Base-by-base conservation (phyloP, 2,113 vertebrate species). In the Chelonoidis abingdonii region DNA sequence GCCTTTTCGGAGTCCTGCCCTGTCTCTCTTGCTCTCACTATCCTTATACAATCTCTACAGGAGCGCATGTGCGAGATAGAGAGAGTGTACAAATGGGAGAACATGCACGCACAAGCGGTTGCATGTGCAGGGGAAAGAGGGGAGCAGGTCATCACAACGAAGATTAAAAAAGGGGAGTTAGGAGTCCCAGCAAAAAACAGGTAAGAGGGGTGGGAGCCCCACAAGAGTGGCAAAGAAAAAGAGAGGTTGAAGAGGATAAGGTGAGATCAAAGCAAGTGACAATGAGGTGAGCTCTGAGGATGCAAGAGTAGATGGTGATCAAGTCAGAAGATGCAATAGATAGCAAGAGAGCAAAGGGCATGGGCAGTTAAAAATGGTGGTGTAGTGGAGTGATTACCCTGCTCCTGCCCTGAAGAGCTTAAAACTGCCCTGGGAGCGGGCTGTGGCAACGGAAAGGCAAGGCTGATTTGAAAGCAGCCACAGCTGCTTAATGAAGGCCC, bases 41-140 rank as follows among this genome's bases (percentile, higher is more conserved):
- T 56, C 22, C 54, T 9, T 22, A 56, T 10, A 56, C 54, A 56
- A 56, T 24, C 54, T 56, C 54, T 56, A 22, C 2, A 41, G 12
- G 11, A 2, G 50, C 13, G 12, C 3, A 13, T 13, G 3, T 1
- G 75, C 49, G 76, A 16, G 0, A 29, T 13, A 44, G 79, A 1
- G 5, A 27, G 14, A 49, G 13, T 13, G 52, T 3, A 49, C 56
- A 83, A 85, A 24, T 1, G 69, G 17, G 52, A 52, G 52, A 81
- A 81, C 83, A 29, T 8, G 80, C 3, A 38, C 21, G 7, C 24
- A 80, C 19, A 87, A 31, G 6, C 7, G 49, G 80, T 50, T 50
- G 1, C 4, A 41, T 9, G 54, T 21, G 54, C 54, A 56, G 54
- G 9, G 22, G 54, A 52, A 52, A 52, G 54, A 65, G 13, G 31